Conservation (phyloP, 30 jellyfish, hydroid and myxozoan genomes). For the Hydra vulgaris region DNA sequence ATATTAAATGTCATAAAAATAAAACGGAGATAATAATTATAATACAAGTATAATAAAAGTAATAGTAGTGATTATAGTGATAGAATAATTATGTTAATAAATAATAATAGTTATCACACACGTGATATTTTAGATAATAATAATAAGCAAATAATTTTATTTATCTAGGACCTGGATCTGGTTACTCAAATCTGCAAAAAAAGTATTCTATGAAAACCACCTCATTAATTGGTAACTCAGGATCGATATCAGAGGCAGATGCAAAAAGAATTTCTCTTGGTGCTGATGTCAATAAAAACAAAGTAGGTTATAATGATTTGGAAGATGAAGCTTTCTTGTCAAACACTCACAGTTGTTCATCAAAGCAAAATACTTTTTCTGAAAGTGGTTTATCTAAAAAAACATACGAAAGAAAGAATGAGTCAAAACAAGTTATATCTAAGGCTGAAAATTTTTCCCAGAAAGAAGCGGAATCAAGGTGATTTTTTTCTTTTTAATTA, state of each 20-base stretch:
- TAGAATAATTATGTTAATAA: too few species aligned
- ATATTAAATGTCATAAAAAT: background rate
- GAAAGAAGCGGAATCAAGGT: background rate
- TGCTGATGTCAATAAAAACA: background rate
- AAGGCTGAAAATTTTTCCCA: background rate
- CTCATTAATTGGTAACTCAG: constrained; percentile 50
- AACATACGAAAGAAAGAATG: background rate
- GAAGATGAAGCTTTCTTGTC: background rate
- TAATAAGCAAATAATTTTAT: too few species aligned
- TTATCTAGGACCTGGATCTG: constrained; percentile 91
- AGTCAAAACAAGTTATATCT: background rate
- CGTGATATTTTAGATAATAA: too few species aligned
- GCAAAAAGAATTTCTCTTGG: background rate
- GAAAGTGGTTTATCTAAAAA: background rate
- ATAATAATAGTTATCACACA: too few species aligned
- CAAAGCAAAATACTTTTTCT: background rate
- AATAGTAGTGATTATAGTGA: too few species aligned
- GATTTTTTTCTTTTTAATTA: background rate
- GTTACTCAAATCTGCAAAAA: constrained; percentile 70
- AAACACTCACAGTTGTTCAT: background rate
- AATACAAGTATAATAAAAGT: too few species aligned
- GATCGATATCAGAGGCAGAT: background rate
- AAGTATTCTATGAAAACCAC: constrained; percentile 94
- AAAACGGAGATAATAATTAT: too few species aligned
- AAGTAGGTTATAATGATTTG: background rate